Evolutionary conservation across 2,888 invertebrate genomes (phyloP), one percentile per base, ranked within the genome.

Genomic region (Drosophila niveifrons): DNA sequence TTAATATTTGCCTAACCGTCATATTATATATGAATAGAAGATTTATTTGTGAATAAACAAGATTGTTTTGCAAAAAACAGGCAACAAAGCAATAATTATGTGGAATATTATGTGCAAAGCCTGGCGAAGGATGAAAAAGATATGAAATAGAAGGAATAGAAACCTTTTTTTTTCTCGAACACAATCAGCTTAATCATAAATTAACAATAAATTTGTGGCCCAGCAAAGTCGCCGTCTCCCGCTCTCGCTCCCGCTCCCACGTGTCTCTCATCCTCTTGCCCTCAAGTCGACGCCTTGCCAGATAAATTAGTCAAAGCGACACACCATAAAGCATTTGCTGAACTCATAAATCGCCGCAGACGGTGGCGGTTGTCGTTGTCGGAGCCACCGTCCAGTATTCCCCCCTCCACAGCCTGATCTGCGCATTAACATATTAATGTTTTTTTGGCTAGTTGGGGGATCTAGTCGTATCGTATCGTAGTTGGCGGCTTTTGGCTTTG

Each of bases 321-420:
- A 91, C 90, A 83, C 89, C 91, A 91, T 91, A 91, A 91, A 91
- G 90, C 91, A 91, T 91, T 90, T 79, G 77, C 63, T 89, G 90
- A 89, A 88, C 90, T 80, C 90, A 91, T 92, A 91, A 91, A 91
- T 91, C 84, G 71, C 77, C 79, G 70, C 63, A 73, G 81, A 80
- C 81, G 68, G 80, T 85, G 88, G 84, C 81, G 81, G 81, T 80
- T 66, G 73, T 72, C 52, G 58, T 61, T 66, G 73, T 73, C 55
- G 55, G 47, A 47, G 78, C 75, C 75, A 61, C 75, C 15, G 58
- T 57, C 41, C 53, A 41, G 50, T 46, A 9, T 15, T 17, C 11
- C 28, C 46, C n/a, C 36, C 52, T 23, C 71, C 50, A n/a, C 51
- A 41, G 66, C 46, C 68, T 62, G 65, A 66, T 81, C 77, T 78